A percentile compares a stretch with the other conserved stretches of the same genome.
These are phyloP conservation scores for Agapostemon virescens DNA, from an alignment of 2,888 invertebrate genomes.

Conservation along the genomic window DNA sequence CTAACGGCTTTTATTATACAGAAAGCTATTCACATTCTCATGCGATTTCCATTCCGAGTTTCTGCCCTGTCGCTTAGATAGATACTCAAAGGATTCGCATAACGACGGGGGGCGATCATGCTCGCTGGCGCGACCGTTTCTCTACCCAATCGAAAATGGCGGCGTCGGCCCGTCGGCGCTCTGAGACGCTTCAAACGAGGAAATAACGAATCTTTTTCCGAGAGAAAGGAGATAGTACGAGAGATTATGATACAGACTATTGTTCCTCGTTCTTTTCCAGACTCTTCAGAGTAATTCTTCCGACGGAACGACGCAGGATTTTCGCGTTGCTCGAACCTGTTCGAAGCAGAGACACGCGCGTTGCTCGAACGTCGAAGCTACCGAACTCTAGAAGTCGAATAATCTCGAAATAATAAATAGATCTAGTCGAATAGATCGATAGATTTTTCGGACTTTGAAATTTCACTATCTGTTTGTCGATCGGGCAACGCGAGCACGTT, in stretches of 20 bases:
- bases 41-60: not conserved
- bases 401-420: not conserved
- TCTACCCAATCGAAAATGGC: not conserved
- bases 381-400: not conserved
- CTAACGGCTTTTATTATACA: not conserved
- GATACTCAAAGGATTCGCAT: not conserved
- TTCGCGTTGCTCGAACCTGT: not conserved
- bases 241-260: not conserved
- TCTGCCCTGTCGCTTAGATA: no score
- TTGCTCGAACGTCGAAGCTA: not conserved
- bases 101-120: not conserved
- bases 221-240: not conserved
- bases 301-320: not conserved
- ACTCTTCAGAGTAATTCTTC: not conserved
- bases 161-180: not conserved
- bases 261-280: not conserved
- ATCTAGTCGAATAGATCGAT: not conserved
- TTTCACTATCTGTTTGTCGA: not conserved
- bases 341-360: not conserved
- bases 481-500: not conserved
- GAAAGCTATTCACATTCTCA: not conserved
- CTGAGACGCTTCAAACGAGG: not conserved
- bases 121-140: not conserved
- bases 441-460: not conserved
- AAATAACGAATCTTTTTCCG: not conserved